phyloP scores from a whole-genome alignment of 2,797 vertebrate species.

The Dipus sagitta region DNA sequence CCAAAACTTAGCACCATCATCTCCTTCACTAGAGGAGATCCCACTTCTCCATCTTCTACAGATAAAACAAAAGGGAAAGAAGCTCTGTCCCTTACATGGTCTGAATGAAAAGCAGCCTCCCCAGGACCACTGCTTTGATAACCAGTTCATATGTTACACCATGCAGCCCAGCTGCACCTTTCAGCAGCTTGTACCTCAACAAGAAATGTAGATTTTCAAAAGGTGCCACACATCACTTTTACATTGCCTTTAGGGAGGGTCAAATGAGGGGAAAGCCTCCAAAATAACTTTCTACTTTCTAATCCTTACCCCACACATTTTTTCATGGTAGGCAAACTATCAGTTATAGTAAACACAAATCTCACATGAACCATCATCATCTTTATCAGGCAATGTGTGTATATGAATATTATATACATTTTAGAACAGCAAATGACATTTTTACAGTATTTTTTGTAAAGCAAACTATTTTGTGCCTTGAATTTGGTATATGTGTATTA shows the following conservation, averaged over 20 bases:
- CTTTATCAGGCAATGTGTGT: background rate
- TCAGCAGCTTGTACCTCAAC: background rate
- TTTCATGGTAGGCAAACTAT: conserved; percentile 11
- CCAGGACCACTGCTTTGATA: background rate
- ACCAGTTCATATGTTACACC: background rate
- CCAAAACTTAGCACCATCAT: conserved; percentile 51
- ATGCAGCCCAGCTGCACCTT: background rate
- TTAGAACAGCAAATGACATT: conserved; percentile 87
- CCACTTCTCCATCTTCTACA: background rate
- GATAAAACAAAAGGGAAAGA: conserved; percentile 11
- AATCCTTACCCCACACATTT: background rate
- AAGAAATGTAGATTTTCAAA: background rate
- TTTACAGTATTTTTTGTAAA: conserved; percentile 91
- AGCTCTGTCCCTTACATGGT: background rate
- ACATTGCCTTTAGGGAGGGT: background rate
- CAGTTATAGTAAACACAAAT: background rate
- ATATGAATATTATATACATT: conserved; percentile 79
- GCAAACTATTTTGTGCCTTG: conserved; percentile 92
- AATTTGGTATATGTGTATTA: conserved; percentile 91
- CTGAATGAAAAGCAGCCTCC: background rate
- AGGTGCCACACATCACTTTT: background rate
- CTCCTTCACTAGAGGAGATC: conserved; percentile 52
- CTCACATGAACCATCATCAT: background rate
- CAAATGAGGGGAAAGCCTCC: conserved; percentile 6
- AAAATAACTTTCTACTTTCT: conserved; percentile 35